Percentiles rank a stretch among this genome's conserved stretches.
Evolutionary conservation across 2,888 invertebrate species (phyloP).

Genomic region (Dryobota labecula): DNA sequence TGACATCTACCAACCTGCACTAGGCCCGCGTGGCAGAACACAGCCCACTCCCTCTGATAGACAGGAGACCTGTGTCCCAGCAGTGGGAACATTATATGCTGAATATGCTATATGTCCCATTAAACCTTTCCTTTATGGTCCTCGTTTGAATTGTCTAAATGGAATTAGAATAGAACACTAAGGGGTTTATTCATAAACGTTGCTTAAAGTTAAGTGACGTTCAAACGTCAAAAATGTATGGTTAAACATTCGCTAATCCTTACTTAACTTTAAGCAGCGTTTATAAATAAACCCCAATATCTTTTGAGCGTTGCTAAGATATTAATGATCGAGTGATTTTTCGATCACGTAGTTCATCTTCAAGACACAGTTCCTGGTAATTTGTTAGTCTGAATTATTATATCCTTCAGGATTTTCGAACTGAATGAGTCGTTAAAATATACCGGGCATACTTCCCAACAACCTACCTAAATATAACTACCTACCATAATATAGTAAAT

Average conservation of each 20-base stretch:
- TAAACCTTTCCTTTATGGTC: neutral
- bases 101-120: too few relatives aligned
- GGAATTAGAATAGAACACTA: neutral
- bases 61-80: too few relatives aligned
- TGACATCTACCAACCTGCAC: too few relatives aligned
- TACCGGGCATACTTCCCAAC: slow-evolving; percentile 47
- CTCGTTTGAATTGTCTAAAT: neutral
- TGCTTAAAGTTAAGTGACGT: too few relatives aligned
- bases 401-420: neutral
- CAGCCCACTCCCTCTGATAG: too few relatives aligned
- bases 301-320: neutral
- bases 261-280: too few relatives aligned
- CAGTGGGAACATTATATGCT: too few relatives aligned
- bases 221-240: too few relatives aligned
- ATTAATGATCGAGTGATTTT: neutral
- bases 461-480: slow-evolving; percentile 36
- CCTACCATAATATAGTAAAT: slow-evolving; percentile 37
- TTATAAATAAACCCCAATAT: too few relatives aligned
- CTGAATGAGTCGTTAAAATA: slow-evolving; percentile 6
- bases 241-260: too few relatives aligned
- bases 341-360: neutral
- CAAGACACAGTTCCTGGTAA: neutral
- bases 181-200: too few relatives aligned
- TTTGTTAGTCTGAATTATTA: neutral
- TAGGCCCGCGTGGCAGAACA: too few relatives aligned